phyloP scores from a whole-genome alignment of 37 sponge, comb jelly and placozoan species.

The Beroe ovata region DNA sequence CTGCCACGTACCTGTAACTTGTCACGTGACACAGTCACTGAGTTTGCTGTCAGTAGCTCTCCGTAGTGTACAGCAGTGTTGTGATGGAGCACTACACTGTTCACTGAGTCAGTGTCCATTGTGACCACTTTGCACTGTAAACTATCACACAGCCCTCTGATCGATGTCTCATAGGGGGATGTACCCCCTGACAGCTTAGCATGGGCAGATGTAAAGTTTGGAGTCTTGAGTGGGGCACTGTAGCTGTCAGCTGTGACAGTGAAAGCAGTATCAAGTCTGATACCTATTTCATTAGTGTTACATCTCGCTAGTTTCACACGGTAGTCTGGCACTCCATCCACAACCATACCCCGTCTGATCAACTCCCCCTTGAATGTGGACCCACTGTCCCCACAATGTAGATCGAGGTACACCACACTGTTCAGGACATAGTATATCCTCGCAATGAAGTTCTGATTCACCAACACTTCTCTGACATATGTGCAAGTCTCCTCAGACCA shows the following conservation, averaged over 20 bases:
- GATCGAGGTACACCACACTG: conserved; percentile 20
- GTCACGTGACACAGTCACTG: neutral
- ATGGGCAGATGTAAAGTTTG: conserved; percentile 1
- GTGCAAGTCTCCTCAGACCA: neutral
- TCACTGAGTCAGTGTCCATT: neutral
- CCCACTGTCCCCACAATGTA: neutral
- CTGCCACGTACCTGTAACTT: conserved; percentile 75
- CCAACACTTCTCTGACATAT: neutral
- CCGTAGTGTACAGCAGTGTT: conserved; percentile 11
- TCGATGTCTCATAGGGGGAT: neutral
- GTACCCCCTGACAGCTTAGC: conserved; percentile 20
- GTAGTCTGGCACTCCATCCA: conserved; percentile 8
- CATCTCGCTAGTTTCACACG: neutral
- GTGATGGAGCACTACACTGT: conserved; percentile 39
- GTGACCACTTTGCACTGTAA: neutral
- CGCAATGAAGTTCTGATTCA: conserved; percentile 18
- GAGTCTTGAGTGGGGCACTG: neutral
- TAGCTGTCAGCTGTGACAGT: neutral
- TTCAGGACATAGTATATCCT: neutral
- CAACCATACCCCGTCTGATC: neutral
- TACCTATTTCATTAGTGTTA: neutral
- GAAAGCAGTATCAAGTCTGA: conserved; percentile 31
- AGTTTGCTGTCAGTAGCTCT: conserved; percentile 30
- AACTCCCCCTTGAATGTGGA: neutral
- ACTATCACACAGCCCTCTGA: conserved; percentile 28